These are phyloP conservation scores for Protobothrops mucrosquamatus DNA, from an alignment of 2,113 vertebrate species.

Conservation along the genomic window DNA sequence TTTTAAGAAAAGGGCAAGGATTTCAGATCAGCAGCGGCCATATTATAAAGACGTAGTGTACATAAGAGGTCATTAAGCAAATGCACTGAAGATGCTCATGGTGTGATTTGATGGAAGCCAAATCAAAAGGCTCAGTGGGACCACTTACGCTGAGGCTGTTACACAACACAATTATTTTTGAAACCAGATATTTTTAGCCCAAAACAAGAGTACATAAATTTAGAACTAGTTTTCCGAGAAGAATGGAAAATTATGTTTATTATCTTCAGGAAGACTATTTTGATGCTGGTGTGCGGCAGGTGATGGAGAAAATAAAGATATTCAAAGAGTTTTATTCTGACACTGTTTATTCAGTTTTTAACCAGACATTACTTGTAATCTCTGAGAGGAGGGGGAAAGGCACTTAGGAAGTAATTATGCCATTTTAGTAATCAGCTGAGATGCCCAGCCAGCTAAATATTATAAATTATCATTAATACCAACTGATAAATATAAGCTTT, in stretches of 20 bases:
- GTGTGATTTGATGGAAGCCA: background rate
- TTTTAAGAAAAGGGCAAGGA: background rate
- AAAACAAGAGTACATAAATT: background rate
- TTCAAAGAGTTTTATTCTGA: background rate
- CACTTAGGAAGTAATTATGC: background rate
- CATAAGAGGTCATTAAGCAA: slow-evolving; percentile 4
- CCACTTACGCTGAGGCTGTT: too few species aligned
- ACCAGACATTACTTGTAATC: background rate
- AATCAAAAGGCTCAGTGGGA: background rate
- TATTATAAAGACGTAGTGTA: background rate
- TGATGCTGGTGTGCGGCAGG: background rate
- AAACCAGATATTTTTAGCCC: background rate
- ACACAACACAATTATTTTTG: background rate
- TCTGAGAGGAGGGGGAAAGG: background rate
- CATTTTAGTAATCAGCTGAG: background rate
- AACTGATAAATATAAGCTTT: background rate
- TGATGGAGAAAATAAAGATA: background rate
- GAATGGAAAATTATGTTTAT: background rate
- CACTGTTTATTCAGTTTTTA: background rate
- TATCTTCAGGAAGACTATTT: background rate
- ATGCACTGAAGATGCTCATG: background rate
- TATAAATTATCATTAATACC: background rate
- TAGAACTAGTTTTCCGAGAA: background rate
- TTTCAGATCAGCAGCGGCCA: background rate
- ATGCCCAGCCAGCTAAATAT: background rate